Conservation (phyloP, 2,113 vertebrate species). For the Tichodroma muraria region DNA sequence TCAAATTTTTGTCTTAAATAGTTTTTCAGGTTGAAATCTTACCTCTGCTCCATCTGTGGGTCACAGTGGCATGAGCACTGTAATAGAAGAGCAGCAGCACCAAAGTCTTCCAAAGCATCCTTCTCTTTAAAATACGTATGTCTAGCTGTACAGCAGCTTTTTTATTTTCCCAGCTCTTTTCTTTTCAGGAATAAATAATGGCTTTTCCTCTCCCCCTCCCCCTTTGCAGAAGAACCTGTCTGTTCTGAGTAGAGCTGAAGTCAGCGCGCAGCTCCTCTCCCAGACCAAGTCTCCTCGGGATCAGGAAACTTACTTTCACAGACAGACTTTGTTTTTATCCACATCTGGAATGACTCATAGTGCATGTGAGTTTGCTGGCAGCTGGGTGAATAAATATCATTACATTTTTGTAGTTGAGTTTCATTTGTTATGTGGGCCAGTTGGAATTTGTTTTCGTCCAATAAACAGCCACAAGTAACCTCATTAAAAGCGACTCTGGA, state of each 20-base stretch:
- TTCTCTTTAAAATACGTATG: not conserved
- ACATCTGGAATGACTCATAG: conserved; percentile 82
- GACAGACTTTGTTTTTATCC: conserved; percentile 76
- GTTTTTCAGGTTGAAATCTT: conserved; percentile 56
- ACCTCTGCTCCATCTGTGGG: conserved; percentile 72
- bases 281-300: conserved; percentile 65
- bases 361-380: conserved; percentile 79
- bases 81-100: conserved; percentile 68
- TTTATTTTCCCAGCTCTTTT: not conserved
- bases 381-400: conserved; percentile 72
- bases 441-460: conserved; percentile 70
- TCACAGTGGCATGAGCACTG: conserved; percentile 52
- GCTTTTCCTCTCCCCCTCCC: not conserved
- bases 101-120: conserved; percentile 67
- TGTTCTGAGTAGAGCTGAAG: conserved; percentile 18
- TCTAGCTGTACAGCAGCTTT: not conserved
- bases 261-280: conserved; percentile 36
- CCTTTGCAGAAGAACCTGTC: conserved; percentile 19
- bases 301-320: conserved; percentile 70
- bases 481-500: conserved; percentile 33
- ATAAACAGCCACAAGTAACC: conserved; percentile 61
- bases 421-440: conserved; percentile 70
- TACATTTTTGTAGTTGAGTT: conserved; percentile 71
- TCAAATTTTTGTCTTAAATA: not conserved
- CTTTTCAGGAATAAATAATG: conserved; percentile 3